These are phyloP conservation scores for Palaemon carinicauda DNA, from an alignment of 1,140 invertebrate species.

Conservation along the genomic window DNA sequence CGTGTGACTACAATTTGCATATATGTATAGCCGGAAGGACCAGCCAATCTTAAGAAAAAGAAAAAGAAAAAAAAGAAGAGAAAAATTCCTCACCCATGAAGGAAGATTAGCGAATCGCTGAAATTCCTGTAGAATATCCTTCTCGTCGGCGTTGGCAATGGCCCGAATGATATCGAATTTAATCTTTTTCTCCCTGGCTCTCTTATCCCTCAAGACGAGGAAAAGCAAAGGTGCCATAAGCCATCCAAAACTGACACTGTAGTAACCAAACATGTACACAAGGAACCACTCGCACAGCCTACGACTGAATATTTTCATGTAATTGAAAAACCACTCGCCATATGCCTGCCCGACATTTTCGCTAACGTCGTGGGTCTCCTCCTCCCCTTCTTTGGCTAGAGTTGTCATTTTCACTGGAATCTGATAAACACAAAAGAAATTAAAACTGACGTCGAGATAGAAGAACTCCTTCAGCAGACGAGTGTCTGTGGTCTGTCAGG, in stretches of 20 bases:
- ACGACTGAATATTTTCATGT: conserved; percentile 56
- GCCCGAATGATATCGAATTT: conserved; percentile 82
- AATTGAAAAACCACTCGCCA: conserved; percentile 47
- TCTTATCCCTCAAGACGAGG: conserved; percentile 81
- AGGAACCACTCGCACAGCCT: conserved; percentile 52
- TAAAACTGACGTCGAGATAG: neutral
- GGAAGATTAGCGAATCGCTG: conserved; percentile 85
- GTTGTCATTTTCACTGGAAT: neutral
- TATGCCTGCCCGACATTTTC: conserved; percentile 49
- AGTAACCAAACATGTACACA: conserved; percentile 82
- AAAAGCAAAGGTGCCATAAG: conserved; percentile 82
- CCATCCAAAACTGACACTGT: conserved; percentile 87
- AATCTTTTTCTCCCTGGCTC: conserved; percentile 77
- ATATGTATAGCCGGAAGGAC: too few species aligned
- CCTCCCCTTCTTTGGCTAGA: conserved; percentile 15
- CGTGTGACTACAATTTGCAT: too few species aligned
- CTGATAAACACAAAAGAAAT: neutral
- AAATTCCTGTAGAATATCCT: conserved; percentile 79
- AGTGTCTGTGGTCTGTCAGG: too few species aligned
- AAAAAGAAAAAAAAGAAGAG: too few species aligned
- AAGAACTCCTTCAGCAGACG: neutral
- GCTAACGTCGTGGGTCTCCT: conserved; percentile 38
- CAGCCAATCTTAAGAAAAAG: too few species aligned
- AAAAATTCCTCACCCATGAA: conserved; percentile 80
- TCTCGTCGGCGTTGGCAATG: conserved; percentile 80